Evolutionary conservation across 30 jellyfish, hydroid and myxozoan genomes (phyloP).

Genomic region (Sanderia malayensis): DNA sequence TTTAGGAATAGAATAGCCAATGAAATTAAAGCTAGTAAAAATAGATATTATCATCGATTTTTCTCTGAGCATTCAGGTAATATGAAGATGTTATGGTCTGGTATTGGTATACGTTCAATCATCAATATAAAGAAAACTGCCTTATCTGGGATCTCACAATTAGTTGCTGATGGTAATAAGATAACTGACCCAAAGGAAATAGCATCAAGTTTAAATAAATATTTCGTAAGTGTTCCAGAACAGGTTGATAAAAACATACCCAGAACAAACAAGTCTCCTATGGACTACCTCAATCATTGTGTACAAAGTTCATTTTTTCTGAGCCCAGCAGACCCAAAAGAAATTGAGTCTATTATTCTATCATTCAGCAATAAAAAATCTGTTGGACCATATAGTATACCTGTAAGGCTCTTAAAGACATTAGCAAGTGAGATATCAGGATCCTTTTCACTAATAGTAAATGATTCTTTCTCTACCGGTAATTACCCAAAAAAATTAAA

Average conservation of each 20-base stretch:
- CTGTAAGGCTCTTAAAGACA: background rate
- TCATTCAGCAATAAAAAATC: conserved; percentile 2
- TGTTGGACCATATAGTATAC: background rate
- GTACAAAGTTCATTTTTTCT: conserved; percentile 16
- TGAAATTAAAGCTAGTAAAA: conserved; percentile 13
- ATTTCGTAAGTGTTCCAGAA: conserved; percentile 21
- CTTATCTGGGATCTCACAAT: conserved; percentile 19
- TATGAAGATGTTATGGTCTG: conserved; percentile 12
- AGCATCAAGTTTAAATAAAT: conserved; percentile 15
- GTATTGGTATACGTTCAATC: conserved; percentile 3
- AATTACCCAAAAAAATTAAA: background rate
- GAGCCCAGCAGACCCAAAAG: conserved; percentile 21
- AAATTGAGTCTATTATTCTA: conserved; percentile 1
- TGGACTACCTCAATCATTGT: conserved; percentile 28
- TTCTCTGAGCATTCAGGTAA: conserved; percentile 13
- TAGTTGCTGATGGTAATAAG: conserved; percentile 13
- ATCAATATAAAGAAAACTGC: conserved; percentile 5
- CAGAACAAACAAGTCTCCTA: conserved; percentile 37
- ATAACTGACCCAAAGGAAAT: conserved; percentile 31
- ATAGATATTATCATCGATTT: conserved; percentile 2
- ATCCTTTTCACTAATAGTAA: conserved; percentile 1
- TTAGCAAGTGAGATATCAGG: background rate
- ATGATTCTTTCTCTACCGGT: conserved; percentile 2
- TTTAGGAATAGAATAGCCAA: background rate
- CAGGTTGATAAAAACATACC: conserved; percentile 3